Base-by-base conservation (phyloP, 2,113 vertebrate species). In the Raja brachyura region DNA sequence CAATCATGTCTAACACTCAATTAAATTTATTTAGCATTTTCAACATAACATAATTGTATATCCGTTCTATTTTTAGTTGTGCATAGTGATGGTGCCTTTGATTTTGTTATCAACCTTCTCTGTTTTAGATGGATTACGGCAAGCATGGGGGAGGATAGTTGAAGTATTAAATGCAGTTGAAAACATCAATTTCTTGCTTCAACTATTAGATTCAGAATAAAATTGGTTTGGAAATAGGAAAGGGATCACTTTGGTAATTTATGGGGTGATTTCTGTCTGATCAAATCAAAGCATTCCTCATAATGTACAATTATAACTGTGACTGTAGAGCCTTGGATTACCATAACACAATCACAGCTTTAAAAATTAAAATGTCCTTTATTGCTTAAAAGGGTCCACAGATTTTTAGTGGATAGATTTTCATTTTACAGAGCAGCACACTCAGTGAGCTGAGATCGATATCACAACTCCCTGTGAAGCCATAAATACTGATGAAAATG, bases 401-500 rank as follows among this genome's bases (percentile, higher is more conserved):
- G 66, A 28, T 73, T 73, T 81, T 92, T 73, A 92, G 33, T 48
- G 22, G 73, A 92, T 28, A 92, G 90, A 74, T 92, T 92, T 92
- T 74, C 39, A 92, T 10, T 39, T 74, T 2, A 92, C 18, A 92
- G 90, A 11, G 33, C 22, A 73, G 10, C 68, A 54, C 20, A 73
- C 33, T 6, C 68, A 74, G 63, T 54, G 68, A 92, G 90, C 39
- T 54, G 73, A 39, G 81, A 94, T 93, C 93, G 93, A 79, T 93
- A 94, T 25, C n/a, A 94, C 13, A 7, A 39, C 2, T 93, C 93
- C 76, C 93, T n/a, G 93, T 75, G 75, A 93, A 86, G 88, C 77
- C 81, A 0, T 13, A 94, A 78, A 14, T 75, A 79, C 8, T 93
- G 94, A 94, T 59, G 11, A 93, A 95, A 94, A 94, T 76, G 48